Evolutionary conservation across 2,888 invertebrate species (phyloP), one percentile per base, ranked within the genome.

Genomic region (Eupithecia subumbrata): DNA sequence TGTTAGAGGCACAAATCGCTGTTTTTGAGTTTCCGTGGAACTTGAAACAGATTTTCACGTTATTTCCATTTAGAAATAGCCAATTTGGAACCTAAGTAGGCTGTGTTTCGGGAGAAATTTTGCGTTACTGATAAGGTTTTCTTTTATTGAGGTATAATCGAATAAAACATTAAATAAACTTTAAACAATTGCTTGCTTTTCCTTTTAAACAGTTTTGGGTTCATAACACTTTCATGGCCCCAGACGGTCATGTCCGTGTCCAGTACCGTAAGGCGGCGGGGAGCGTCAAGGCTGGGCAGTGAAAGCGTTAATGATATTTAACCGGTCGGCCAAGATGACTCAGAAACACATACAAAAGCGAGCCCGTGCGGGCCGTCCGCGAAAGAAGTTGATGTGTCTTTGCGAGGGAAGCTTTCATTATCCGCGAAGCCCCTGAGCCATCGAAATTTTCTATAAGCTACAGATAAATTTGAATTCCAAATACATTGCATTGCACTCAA

Each of bases 1-100:
- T 72, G 75, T 80, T 77, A 76, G 64, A 69, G 69, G 76, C 78
- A 82, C 66, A 80, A 81, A 80, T 71, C 71, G 75, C 80, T 80
- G 82, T 80, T 79, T 78, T 72, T 81, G 66, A 78, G 77, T 81
- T 77, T 77, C 16, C 60, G 40, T 25, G 56, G 12, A 71, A 69
- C 68, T 76, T 72, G 56, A 74, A 74, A 76, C 69, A 77, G 69
- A 77, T 76, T 79, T 72, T 69, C 68, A 67, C 71, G 67, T 75
- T 75, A 73, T 76, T 72, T 71, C 69, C 66, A 71, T 74, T 72
- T 52, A 73, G 73, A 45, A 74, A 66, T 63, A 52, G 72, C 68
- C 69, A 25, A 67, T 67, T 67, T 67, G 5, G 25, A 60, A 14
- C 60, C 64, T n/a, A 25, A 69, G 34, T 30, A 56, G 48, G 56